These are phyloP conservation scores for Hycleus phaleratus DNA, from an alignment of 1,140 invertebrate species.

Conservation along the genomic window DNA sequence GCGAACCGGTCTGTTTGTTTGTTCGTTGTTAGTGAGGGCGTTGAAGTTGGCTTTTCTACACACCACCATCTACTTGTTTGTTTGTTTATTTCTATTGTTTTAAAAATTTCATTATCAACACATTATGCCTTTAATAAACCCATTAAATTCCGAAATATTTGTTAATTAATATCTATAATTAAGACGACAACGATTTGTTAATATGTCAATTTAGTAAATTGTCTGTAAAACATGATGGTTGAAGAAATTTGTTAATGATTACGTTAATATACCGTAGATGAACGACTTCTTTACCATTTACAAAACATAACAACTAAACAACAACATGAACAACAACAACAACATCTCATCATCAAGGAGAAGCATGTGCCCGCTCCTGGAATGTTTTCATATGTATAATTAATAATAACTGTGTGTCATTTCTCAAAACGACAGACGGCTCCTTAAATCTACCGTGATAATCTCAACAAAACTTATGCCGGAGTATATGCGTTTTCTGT, in stretches of 20 bases:
- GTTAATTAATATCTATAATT: no score
- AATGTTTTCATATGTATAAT: slow-evolving; percentile 15
- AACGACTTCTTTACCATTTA: slow-evolving; percentile 1
- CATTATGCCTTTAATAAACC: no score
- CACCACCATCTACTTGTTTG: no score
- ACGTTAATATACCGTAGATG: slow-evolving; percentile 1
- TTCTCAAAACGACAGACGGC: slow-evolving; percentile 25
- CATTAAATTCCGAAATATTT: no score
- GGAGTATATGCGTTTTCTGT: slow-evolving; percentile 11
- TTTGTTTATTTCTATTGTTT: no score
- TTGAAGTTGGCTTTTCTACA: no score
- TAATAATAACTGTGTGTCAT: slow-evolving; percentile 25
- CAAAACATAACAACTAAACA: background rate
- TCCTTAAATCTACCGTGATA: slow-evolving; percentile 28
- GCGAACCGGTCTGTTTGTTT: no score
- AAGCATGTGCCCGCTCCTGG: slow-evolving; percentile 7
- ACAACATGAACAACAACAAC: no score
- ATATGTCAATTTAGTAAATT: background rate
- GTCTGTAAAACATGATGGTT: slow-evolving; percentile 6
- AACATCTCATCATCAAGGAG: no score
- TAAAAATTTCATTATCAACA: no score
- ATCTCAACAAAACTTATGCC: slow-evolving; percentile 21
- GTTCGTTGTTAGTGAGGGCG: no score
- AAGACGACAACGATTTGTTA: no score
- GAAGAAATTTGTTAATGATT: slow-evolving; percentile 12